These are phyloP conservation scores for Phania funesta DNA, from an alignment of 2,888 invertebrate genomes.

Conservation along the genomic window DNA sequence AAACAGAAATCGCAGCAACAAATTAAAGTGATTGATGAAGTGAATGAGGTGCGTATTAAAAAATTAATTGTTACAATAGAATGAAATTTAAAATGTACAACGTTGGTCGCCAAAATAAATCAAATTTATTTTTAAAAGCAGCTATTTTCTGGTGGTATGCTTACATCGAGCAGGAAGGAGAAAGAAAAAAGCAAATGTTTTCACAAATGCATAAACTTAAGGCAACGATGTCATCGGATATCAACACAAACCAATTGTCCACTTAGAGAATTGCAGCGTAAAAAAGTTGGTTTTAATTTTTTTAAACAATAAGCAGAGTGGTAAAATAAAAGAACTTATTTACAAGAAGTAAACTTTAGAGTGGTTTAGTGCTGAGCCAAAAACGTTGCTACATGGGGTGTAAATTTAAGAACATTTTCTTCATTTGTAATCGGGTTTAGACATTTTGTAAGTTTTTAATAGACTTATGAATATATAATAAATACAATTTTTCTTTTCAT, in stretches of 20 bases:
- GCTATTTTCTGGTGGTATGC: constrained; percentile 26
- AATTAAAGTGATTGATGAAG: constrained; percentile 61
- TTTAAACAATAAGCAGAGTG: too few species aligned
- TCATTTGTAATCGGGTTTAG: too few species aligned
- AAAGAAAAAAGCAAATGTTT: constrained; percentile 10
- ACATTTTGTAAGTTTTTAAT: too few species aligned
- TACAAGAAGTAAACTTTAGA: too few species aligned
- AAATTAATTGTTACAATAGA: constrained; percentile 56
- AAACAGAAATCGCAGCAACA: not conserved
- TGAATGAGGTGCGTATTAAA: constrained; percentile 53
- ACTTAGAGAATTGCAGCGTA: constrained; percentile 29
- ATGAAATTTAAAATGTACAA: constrained; percentile 37
- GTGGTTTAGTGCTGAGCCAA: too few species aligned
- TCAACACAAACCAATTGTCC: constrained; percentile 66
- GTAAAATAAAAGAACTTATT: too few species aligned
- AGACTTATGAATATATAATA: too few species aligned
- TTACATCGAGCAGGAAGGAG: not conserved
- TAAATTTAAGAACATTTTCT: too few species aligned
- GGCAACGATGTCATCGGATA: constrained; percentile 60
- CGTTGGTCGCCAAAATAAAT: constrained; percentile 4
- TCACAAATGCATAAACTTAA: constrained; percentile 57
- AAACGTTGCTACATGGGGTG: too few species aligned
- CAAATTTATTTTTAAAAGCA: constrained; percentile 31
- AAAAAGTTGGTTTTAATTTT: too few species aligned
- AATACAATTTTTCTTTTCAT: too few species aligned